These are phyloP conservation scores for Cinclus mexicanus DNA, from an alignment of 2,113 vertebrate genomes.

Conservation along the genomic window DNA sequence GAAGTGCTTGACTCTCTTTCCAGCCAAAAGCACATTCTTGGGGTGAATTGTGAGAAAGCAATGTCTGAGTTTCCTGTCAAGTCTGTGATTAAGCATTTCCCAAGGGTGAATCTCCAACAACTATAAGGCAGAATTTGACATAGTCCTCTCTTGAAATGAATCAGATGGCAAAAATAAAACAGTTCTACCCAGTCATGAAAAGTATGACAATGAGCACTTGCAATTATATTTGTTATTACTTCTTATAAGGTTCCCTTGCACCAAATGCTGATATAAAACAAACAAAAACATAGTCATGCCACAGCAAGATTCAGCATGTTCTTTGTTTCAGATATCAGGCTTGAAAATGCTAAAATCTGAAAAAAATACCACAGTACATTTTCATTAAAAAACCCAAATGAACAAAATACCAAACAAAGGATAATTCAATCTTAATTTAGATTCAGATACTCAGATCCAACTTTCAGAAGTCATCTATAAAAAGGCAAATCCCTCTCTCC, in stretches of 20 bases:
- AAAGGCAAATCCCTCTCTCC: background rate
- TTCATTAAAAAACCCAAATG: background rate
- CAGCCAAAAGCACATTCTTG: background rate
- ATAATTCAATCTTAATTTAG: background rate
- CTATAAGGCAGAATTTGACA: background rate
- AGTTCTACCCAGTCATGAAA: background rate
- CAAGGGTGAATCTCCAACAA: background rate
- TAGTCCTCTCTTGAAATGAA: background rate
- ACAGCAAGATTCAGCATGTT: background rate
- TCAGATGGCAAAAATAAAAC: background rate
- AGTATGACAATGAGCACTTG: background rate
- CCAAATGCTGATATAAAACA: background rate
- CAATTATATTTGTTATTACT: background rate
- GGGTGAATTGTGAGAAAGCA: constrained; percentile 15
- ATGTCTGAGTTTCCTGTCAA: background rate
- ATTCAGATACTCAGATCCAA: background rate
- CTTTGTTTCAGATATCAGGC: background rate
- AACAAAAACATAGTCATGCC: background rate
- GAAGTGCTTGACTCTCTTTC: background rate
- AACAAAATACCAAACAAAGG: background rate
- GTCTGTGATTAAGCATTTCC: background rate
- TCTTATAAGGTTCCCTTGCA: background rate
- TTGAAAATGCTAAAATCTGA: background rate
- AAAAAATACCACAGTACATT: background rate
- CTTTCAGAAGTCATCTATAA: background rate